phyloP scores from a whole-genome alignment of 2,888 invertebrate genomes.

The Megalurothrips usitatus region DNA sequence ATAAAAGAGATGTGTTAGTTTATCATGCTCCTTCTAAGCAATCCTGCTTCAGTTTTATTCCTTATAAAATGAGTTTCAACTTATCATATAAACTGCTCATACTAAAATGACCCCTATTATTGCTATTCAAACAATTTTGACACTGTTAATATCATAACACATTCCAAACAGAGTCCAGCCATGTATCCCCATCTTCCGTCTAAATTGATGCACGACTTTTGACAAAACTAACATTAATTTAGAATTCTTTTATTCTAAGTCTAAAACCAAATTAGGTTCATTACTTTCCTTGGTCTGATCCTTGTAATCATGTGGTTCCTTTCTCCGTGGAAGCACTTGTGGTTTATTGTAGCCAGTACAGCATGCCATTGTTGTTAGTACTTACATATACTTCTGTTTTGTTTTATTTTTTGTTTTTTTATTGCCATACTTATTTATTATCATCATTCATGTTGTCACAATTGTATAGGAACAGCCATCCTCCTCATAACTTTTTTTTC shows the following conservation, averaged over 20 bases:
- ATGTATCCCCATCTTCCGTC: background rate
- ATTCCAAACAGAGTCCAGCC: background rate
- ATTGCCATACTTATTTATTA: conserved; percentile 14
- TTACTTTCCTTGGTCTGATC: too few species aligned
- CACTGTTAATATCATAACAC: background rate
- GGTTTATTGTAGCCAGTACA: background rate
- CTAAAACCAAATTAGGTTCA: too few species aligned
- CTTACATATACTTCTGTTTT: conserved; percentile 20
- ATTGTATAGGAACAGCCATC: conserved; percentile 8
- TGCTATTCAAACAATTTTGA: background rate
- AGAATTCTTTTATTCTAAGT: background rate
- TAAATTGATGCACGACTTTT: background rate
- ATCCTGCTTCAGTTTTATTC: too few species aligned
- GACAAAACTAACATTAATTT: background rate
- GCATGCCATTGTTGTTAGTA: conserved; percentile 20
- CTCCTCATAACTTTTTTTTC: background rate
- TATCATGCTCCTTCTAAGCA: background rate
- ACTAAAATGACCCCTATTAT: background rate
- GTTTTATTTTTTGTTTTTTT: background rate
- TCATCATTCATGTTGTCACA: conserved; percentile 17
- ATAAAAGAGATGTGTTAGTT: background rate
- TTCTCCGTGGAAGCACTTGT: background rate
- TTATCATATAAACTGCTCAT: background rate
- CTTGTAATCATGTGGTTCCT: too few species aligned
- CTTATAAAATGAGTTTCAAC: too few species aligned